Percentiles rank a stretch among this genome's conserved stretches.
These are phyloP conservation scores for Caiman crocodilus DNA, from an alignment of 2,797 vertebrate species.

Conservation along the genomic window DNA sequence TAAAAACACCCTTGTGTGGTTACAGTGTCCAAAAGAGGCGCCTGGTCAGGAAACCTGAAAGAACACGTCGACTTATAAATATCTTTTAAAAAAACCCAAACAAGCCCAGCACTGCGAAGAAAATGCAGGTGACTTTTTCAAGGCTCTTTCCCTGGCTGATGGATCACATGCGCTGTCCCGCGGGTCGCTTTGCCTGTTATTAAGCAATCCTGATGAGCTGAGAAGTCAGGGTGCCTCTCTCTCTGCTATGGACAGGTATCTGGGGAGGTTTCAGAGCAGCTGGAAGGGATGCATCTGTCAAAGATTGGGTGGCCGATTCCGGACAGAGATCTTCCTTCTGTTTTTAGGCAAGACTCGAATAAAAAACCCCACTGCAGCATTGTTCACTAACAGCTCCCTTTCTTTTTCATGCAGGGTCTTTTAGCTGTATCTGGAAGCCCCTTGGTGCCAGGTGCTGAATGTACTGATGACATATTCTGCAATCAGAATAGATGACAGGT, in stretches of 20 bases:
- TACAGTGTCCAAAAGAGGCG: conserved; percentile 10
- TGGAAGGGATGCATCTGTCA: neutral
- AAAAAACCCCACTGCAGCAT: neutral
- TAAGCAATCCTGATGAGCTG: neutral
- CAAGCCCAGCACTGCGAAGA: accelerated
- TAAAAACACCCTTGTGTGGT: neutral
- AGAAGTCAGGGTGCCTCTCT: neutral
- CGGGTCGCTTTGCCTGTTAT: neutral
- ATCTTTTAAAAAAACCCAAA: accelerated
- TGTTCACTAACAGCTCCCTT: neutral
- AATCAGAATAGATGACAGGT: neutral
- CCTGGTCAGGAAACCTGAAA: conserved; percentile 21
- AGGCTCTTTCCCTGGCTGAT: neutral
- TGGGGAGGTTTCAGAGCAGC: neutral
- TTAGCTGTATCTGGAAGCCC: neutral
- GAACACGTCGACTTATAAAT: conserved; percentile 50
- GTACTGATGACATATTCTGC: no score
- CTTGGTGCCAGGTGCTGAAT: neutral
- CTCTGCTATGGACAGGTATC: neutral
- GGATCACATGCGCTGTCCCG: accelerated
- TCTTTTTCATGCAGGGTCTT: neutral
- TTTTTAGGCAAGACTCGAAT: neutral
- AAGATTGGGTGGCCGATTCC: neutral
- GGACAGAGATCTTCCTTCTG: neutral
- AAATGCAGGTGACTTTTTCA: neutral